phyloP scores from a whole-genome alignment of 2,888 invertebrate genomes.

The Ephialtes manifestator region DNA sequence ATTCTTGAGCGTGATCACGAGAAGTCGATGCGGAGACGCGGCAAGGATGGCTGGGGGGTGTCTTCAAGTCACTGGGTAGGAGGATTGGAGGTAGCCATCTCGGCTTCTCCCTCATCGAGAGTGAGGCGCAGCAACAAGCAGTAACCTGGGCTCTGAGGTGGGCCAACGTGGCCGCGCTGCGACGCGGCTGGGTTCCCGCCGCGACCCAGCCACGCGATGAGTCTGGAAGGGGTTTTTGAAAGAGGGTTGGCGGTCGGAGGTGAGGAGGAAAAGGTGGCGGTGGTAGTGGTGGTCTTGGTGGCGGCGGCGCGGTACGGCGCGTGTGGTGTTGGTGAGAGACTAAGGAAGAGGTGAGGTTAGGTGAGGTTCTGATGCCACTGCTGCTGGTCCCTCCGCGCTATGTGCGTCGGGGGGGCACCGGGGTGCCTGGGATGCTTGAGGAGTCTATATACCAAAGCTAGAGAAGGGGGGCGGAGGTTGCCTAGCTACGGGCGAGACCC shows the following conservation, averaged over 20 bases:
- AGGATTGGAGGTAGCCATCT: constrained; percentile 65
- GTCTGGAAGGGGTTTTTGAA: constrained; percentile 76
- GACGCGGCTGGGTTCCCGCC: constrained; percentile 82
- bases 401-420: constrained; percentile 15
- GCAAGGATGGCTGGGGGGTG: constrained; percentile 70
- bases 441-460: constrained; percentile 66
- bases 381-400: constrained; percentile 52
- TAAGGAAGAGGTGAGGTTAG: constrained; percentile 62
- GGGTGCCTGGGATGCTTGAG: constrained; percentile 63
- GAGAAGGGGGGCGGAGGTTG: constrained; percentile 80
- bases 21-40: constrained; percentile 73
- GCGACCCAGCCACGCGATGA: constrained; percentile 77
- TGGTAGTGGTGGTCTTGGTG: constrained; percentile 32
- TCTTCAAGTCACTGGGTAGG: constrained; percentile 63
- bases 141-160: constrained; percentile 82
- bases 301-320: constrained; percentile 20
- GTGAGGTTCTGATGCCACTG: constrained; percentile 62
- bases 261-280: constrained; percentile 76
- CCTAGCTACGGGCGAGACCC: constrained; percentile 86
- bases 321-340: constrained; percentile 65
- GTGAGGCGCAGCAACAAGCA: constrained; percentile 66
- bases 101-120: constrained; percentile 23
- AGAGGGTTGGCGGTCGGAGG: constrained; percentile 70
- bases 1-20: constrained; percentile 27
- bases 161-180: constrained; percentile 84